Base-by-base conservation (phyloP, 2,797 vertebrate genomes). In the Pempheris klunzingeri region DNA sequence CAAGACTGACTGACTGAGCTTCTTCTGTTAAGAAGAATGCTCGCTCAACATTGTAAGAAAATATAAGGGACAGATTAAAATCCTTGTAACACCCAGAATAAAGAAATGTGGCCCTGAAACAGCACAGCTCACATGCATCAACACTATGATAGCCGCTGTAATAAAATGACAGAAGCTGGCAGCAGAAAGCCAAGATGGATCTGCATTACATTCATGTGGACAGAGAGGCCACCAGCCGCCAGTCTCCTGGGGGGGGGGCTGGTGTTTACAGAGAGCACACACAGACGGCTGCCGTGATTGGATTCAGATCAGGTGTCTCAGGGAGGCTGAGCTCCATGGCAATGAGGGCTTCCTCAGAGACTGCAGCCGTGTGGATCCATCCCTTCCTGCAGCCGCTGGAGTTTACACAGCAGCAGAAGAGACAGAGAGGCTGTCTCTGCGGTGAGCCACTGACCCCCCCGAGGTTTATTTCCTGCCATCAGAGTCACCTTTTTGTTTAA, bases 271-370 rank as follows among this genome's bases (percentile, higher is more conserved):
- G 71, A 81, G 66, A 75, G 76, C 74, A 80, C 83, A 68, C 78
- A 78, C 71, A 90, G 85, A 71, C 78, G 43, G 76, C 82, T 58
- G 67, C 77, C 43, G 57, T 83, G 80, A 92, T 92, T 90, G 91
- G 90, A 91, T 91, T 93, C 89, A 84, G 89, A 88, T 93, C 92
- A 90, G 83, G 89, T 90, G 67, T 91, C 90, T 90, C 71, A 69
- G 63, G 58, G 60, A 87, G 78, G 77, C 71, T 85, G 77, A 81
- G 86, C 83, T 88, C 84, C 74, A 85, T 87, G 71, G 78, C 78
- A 70, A 89, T 84, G 73, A 89, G 77, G 86, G 60, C 72, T 83
- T 87, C 92, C 88, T 90, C 39, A 22, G 89, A 90, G 87, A 89
- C 85, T 0, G 11, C 2, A 24, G 44, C 72, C 75, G 78, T 91